Base-by-base conservation (phyloP, 92 coral and sea anemone genomes). In the Heteractis magnifica region DNA sequence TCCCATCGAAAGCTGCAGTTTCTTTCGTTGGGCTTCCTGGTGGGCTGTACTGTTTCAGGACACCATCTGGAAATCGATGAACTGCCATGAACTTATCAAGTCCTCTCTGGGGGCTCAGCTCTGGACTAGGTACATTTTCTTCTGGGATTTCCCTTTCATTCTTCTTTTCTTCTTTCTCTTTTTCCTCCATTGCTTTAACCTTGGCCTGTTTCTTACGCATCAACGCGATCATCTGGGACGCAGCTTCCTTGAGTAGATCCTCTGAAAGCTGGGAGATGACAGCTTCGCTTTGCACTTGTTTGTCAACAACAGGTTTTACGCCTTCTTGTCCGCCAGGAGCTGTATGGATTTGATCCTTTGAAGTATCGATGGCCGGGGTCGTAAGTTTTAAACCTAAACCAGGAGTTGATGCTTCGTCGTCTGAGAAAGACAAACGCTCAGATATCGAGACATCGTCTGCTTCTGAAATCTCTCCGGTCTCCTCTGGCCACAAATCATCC, bases 11-110 rank as follows among this genome's bases (percentile, higher is more conserved):
- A 23, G 77, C 75, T 34, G 87, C 65, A 6, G 64, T 79, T 49
- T 91, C 91, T 78, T 84, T 88, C n/a, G 92, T 94, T 5, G 98
- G 98, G 68, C 98, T 94, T 15, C 93, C 94, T 4, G 92, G 98
- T 12, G 98, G 98, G 56, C 93, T 90, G 55, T 83, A 78, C 48
- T 88, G 94, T 75, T 90, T 89, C 34, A 77, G 90, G 13, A 91
- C 77, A 49, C 93, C 89, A 7, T 92, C 96, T 6, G 94, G 92
- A 59, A 91, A 92, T 55, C 92, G 92, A 51, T 91, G 86, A 48
- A 90, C 91, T 20, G 90, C 90, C 86, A 91, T 90, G 49, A 84
- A 89, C 53, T 85, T 78, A 58, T 85, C 88, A 26, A 85, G 65
- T 26, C 81, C 75, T 53, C 83, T 72, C 19, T 76, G 65, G 6